Percentiles rank a stretch among this genome's conserved stretches.
Conservation (phyloP, 1,140 invertebrate species). For the Tetramorium parvispinum region DNA sequence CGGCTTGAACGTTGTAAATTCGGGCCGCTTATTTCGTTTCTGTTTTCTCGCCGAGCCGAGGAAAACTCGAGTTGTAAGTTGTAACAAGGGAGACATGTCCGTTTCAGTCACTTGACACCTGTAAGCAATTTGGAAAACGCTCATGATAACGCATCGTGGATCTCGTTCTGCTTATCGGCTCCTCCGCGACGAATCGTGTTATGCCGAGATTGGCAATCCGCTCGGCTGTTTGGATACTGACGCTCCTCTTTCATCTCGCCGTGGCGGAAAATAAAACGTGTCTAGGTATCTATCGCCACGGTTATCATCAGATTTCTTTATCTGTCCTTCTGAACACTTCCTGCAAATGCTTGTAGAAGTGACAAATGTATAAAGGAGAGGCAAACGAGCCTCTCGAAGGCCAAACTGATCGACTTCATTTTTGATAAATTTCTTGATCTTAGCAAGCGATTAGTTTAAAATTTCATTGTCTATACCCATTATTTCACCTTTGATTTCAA, state of each 20-base stretch:
- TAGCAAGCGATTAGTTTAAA: background rate
- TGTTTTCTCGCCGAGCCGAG: background rate
- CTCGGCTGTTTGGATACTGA: slow-evolving; percentile 44
- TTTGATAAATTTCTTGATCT: background rate
- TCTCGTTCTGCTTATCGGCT: background rate
- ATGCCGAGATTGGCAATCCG: slow-evolving; percentile 57
- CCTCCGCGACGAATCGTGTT: slow-evolving; percentile 48
- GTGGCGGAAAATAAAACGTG: background rate
- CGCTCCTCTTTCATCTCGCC: slow-evolving; percentile 13
- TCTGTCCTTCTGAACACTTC: background rate
- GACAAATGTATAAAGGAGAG: background rate
- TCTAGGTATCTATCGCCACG: background rate
- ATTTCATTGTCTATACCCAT: background rate
- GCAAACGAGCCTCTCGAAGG: background rate
- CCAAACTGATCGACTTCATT: background rate
- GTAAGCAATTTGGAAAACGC: background rate
- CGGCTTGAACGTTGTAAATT: background rate
- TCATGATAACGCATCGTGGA: background rate
- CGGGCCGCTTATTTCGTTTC: background rate
- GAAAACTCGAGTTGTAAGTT: background rate
- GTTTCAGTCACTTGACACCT: background rate
- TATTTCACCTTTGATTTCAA: background rate
- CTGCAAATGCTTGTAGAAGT: background rate
- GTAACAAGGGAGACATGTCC: background rate
- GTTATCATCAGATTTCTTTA: background rate